Conservation (phyloP, 2,888 invertebrate genomes). For the Chymomyza amoena region DNA sequence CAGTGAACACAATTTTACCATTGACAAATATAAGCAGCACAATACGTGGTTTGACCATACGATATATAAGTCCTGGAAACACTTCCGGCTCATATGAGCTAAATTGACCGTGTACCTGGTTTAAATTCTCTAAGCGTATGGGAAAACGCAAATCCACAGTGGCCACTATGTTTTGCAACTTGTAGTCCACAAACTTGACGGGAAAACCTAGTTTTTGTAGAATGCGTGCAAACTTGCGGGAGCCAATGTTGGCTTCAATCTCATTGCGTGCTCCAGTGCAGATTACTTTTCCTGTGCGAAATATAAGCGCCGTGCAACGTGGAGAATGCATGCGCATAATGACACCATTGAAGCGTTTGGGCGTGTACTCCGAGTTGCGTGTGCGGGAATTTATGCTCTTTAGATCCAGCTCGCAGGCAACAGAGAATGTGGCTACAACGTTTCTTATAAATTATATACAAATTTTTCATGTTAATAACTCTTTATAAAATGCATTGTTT, state of each 20-base stretch:
- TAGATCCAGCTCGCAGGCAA: slow-evolving; percentile 86
- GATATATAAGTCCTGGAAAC: slow-evolving; percentile 98
- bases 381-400: slow-evolving; percentile 88
- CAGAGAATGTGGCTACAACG: slow-evolving; percentile 88
- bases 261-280: slow-evolving; percentile 90
- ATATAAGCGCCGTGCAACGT: slow-evolving; percentile 85
- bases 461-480: not conserved
- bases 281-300: slow-evolving; percentile 89
- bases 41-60: slow-evolving; percentile 97
- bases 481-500: not conserved
- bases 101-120: slow-evolving; percentile 87
- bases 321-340: slow-evolving; percentile 91
- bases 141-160: slow-evolving; percentile 88
- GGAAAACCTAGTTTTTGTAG: slow-evolving; percentile 89
- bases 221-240: slow-evolving; percentile 90
- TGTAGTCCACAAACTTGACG: slow-evolving; percentile 87
- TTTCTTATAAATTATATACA: slow-evolving; percentile 81
- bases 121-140: slow-evolving; percentile 85
- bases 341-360: slow-evolving; percentile 89
- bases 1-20: slow-evolving; percentile 98
- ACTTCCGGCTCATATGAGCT: slow-evolving; percentile 97
- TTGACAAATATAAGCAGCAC: slow-evolving; percentile 99
- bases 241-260: slow-evolving; percentile 86
- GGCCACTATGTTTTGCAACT: slow-evolving; percentile 88
- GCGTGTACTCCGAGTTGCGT: slow-evolving; percentile 90